phyloP scores from a whole-genome alignment of 1,140 invertebrate species.

The Kradibia gibbosae region DNA sequence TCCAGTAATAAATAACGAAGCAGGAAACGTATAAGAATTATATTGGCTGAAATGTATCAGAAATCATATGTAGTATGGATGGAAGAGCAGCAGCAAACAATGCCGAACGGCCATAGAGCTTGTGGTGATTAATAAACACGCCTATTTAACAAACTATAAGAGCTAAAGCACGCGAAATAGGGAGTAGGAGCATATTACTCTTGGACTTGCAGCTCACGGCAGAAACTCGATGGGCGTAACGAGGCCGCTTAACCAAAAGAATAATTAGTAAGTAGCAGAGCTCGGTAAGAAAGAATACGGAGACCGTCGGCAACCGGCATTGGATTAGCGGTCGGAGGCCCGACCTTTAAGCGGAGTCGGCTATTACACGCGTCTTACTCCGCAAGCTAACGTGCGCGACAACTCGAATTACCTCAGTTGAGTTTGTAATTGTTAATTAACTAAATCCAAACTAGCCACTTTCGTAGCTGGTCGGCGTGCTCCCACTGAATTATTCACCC shows the following conservation, averaged over 20 bases:
- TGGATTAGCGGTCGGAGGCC: slow-evolving; percentile 39
- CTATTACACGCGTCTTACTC: slow-evolving; percentile 46
- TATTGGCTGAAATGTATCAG: no score
- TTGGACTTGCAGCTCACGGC: not conserved
- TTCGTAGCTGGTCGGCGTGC: not conserved
- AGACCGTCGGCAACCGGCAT: not conserved
- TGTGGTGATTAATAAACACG: no score
- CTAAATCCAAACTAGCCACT: slow-evolving; percentile 51
- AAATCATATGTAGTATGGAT: no score
- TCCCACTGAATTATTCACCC: slow-evolving; percentile 46
- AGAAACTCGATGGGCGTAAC: not conserved
- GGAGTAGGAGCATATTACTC: not conserved
- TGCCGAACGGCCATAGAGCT: no score
- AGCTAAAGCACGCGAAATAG: not conserved
- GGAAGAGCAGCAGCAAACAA: no score
- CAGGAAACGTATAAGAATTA: no score
- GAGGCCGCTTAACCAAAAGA: slow-evolving; percentile 18
- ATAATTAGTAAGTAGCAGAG: slow-evolving; percentile 36
- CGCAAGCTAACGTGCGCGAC: slow-evolving; percentile 28
- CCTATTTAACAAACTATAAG: no score
- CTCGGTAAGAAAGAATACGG: not conserved
- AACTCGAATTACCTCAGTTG: slow-evolving; percentile 50
- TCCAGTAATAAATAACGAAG: no score
- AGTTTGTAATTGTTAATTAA: slow-evolving; percentile 52
- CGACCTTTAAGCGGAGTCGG: slow-evolving; percentile 21